Conservation (phyloP, 2,113 vertebrate genomes). For the Astatotilapia flaviijosephi region DNA sequence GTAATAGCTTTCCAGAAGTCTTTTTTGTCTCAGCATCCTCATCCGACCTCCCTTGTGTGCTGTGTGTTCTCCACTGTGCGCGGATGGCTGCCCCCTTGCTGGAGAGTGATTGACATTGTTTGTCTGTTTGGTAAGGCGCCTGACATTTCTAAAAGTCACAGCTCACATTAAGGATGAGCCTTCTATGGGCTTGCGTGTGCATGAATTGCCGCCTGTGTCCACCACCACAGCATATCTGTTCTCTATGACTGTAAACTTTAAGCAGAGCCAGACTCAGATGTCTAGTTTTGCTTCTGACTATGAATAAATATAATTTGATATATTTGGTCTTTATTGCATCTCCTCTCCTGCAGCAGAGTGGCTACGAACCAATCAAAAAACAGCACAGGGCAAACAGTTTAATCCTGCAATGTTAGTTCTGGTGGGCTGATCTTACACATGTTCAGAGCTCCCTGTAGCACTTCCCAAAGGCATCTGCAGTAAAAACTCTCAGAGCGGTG, state of each 20-base stretch:
- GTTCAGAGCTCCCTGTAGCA: neutral
- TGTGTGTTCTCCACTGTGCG: slow-evolving; percentile 32
- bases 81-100: slow-evolving; percentile 17
- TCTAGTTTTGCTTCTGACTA: neutral
- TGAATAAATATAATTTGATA: neutral
- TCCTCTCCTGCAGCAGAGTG: neutral
- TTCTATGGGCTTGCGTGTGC: neutral
- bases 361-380: neutral
- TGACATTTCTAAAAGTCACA: slow-evolving; percentile 61
- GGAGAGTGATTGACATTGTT: slow-evolving; percentile 49
- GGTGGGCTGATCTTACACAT: neutral
- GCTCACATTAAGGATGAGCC: slow-evolving; percentile 20
- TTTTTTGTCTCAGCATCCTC: slow-evolving; percentile 17
- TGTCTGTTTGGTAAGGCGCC: slow-evolving; percentile 31
- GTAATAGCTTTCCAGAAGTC: slow-evolving; percentile 25
- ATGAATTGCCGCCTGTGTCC: neutral
- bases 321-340: neutral
- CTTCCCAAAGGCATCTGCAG: slow-evolving; percentile 3
- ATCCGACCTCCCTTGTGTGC: slow-evolving; percentile 16
- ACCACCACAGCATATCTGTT: neutral
- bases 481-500: neutral
- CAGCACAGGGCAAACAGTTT: neutral
- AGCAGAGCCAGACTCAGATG: neutral
- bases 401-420: neutral
- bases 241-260: neutral